Conservation (phyloP, 2,113 vertebrate genomes). For the Crotalus horridus region DNA sequence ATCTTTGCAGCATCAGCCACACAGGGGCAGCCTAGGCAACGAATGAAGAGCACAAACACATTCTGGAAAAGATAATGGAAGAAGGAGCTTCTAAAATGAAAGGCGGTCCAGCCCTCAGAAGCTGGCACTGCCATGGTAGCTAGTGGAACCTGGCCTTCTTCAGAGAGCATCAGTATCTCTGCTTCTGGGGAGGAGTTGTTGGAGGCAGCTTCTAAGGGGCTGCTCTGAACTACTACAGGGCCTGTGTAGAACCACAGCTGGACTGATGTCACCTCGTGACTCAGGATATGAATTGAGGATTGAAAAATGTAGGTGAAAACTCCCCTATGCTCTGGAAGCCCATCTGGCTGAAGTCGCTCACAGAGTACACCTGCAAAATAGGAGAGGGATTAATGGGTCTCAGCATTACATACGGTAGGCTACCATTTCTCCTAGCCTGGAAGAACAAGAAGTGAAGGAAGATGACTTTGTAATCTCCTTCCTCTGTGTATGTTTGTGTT, state of each 20-base stretch:
- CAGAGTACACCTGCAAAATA: slow-evolving; percentile 42
- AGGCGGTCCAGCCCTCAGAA: slow-evolving; percentile 76
- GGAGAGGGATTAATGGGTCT: neutral
- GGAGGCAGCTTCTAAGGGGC: neutral
- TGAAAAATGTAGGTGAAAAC: slow-evolving; percentile 83
- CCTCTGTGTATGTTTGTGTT: too few relatives aligned
- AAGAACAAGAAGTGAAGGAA: neutral
- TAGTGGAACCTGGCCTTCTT: slow-evolving; percentile 40
- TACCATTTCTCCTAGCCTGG: neutral
- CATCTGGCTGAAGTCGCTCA: slow-evolving; percentile 40
- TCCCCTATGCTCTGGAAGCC: slow-evolving; percentile 53
- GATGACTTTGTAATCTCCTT: neutral
- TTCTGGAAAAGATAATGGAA: slow-evolving; percentile 60
- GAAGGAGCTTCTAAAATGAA: slow-evolving; percentile 51
- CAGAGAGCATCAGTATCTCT: slow-evolving; percentile 52
- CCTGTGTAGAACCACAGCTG: slow-evolving; percentile 87
- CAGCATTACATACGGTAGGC: neutral
- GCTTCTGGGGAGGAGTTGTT: slow-evolving; percentile 54
- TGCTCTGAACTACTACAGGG: slow-evolving; percentile 7
- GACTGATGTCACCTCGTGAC: slow-evolving; percentile 72
- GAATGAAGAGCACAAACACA: slow-evolving; percentile 76
- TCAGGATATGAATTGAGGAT: slow-evolving; percentile 70
- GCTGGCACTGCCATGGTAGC: slow-evolving; percentile 26
- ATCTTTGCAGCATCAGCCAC: slow-evolving; percentile 67
- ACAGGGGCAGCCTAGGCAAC: slow-evolving; percentile 76